These are phyloP conservation scores for Nyctibius bracteatus DNA, from an alignment of 2,113 vertebrate species.

Conservation along the genomic window DNA sequence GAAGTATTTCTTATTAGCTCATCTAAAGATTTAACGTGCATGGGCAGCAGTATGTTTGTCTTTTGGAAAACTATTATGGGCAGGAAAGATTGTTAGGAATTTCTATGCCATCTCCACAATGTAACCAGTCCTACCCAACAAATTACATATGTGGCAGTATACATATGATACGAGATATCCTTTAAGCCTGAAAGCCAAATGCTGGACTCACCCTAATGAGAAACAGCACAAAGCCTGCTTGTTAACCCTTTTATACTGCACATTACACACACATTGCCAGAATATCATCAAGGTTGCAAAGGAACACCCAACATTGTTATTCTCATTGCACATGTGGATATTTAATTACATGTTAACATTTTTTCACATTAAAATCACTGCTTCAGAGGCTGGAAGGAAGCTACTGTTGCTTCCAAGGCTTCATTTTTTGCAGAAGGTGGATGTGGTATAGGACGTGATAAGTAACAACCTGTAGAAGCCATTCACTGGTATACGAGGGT, in stretches of 20 bases:
- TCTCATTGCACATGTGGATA: background rate
- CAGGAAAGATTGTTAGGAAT: conserved; percentile 56
- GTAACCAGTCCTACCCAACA: conserved; percentile 48
- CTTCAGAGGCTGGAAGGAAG: background rate
- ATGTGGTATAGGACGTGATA: background rate
- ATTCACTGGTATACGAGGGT: background rate
- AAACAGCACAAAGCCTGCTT: conserved; percentile 18
- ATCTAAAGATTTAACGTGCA: conserved; percentile 61
- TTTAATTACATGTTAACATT: background rate
- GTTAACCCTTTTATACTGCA: background rate
- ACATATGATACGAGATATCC: background rate
- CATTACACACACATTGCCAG: background rate
- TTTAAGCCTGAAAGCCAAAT: conserved; percentile 32
- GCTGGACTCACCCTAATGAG: background rate
- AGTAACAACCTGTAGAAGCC: background rate
- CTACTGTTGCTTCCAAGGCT: background rate
- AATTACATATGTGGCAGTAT: conserved; percentile 12
- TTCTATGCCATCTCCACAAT: conserved; percentile 42
- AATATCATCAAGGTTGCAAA: background rate
- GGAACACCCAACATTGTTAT: background rate
- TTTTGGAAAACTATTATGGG: conserved; percentile 45
- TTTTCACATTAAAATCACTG: background rate
- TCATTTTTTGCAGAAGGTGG: background rate
- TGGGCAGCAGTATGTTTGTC: conserved; percentile 32
- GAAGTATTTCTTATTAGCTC: conserved; percentile 67